Evolutionary conservation across 2,888 invertebrate species (phyloP), one percentile per base, ranked within the genome.

Genomic region (Clivina fossor): DNA sequence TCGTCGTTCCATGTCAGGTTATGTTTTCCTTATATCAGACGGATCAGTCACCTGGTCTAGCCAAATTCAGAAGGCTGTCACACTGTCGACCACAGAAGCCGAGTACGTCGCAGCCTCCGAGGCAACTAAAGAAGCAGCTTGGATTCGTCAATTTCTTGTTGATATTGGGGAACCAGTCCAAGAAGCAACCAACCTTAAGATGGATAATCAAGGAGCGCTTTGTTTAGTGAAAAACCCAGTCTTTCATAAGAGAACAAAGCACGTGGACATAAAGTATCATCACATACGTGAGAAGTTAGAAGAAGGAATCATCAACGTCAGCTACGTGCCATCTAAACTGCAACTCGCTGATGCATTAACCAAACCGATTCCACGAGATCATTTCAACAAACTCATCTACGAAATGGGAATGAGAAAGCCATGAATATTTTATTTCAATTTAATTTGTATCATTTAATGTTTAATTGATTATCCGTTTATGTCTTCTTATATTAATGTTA

Each of bases 151-250:
- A 8, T 24, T 43, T 26, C 9, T 43, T 9, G 24, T 1, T 24
- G 43, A 43, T 26, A 43, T 43, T 4, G 26, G 43, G 26, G 43
- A 43, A n/a, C 16, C 46, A 46, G 32, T 32, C 30, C 32, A n/a
- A 20, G 19, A 46, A 0, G 19, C 46, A 30, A 46, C 46, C 3
- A 30, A 8, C 32, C 11, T 46, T 16, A 46, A 46, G 26, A 46
- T 30, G 3, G 46, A 46, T 32, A 46, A 46, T 11, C 18, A 30
- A 16, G 46, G 46, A 19, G 46, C 46, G 32, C 3, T 30, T 46
- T 46, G 7, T 46, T 32, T 46, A n/a, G 46, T 32, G 32, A 43
- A n/a, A n/a, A n/a, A n/a, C n/a, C n/a, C n/a, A n/a, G 26, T 44
- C 11, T 28, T 13, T 44, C 44, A 44, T 44, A 28, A 46, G 18